These are phyloP conservation scores for Poecile montanus DNA, from an alignment of 2,797 vertebrate genomes.

Conservation along the genomic window DNA sequence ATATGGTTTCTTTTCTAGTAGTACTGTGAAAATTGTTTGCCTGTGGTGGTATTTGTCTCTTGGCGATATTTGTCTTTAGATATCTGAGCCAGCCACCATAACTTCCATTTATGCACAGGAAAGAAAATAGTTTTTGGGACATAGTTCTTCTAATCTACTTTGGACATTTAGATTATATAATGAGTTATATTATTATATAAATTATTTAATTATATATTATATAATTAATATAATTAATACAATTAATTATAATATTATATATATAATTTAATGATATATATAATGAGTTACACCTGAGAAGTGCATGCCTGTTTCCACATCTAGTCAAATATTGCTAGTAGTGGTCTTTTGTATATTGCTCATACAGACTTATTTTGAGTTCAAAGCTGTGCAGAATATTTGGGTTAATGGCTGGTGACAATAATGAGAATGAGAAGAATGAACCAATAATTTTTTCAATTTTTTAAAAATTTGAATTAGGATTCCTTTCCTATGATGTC, in stretches of 20 bases:
- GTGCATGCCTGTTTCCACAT: neutral
- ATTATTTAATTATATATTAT: too few species aligned
- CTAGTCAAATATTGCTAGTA: neutral
- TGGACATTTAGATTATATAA: neutral
- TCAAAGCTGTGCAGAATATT: neutral
- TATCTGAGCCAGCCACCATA: neutral
- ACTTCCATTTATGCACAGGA: neutral
- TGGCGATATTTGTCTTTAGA: neutral
- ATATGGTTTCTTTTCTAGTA: neutral
- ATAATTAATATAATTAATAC: too few species aligned
- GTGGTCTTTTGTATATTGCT: neutral
- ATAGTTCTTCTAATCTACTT: neutral
- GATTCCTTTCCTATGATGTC: constrained; percentile 89
- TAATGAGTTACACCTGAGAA: neutral
- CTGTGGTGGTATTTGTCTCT: neutral
- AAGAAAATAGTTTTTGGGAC: neutral
- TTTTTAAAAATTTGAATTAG: constrained; percentile 72
- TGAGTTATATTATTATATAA: too few species aligned
- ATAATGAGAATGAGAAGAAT: neutral
- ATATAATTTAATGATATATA: too few species aligned
- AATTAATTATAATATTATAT: too few species aligned
- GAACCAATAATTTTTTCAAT: neutral
- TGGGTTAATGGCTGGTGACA: neutral
- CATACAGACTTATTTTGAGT: neutral
- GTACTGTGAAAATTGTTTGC: neutral